Base-by-base conservation (phyloP, 2,888 invertebrate genomes). In the Ectropis crepuscularia region DNA sequence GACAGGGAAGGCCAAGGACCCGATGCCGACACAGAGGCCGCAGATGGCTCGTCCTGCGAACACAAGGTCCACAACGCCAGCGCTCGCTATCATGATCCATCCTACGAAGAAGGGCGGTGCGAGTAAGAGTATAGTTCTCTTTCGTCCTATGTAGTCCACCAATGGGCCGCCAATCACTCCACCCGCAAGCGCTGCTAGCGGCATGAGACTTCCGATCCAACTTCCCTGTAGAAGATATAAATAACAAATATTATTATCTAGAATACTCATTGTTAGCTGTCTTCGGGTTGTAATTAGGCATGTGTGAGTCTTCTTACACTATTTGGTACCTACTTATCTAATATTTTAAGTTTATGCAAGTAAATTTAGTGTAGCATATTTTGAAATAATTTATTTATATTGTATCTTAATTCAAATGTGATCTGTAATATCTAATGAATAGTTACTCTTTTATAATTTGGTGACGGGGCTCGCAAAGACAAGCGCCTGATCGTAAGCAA, bases 201-300 rank as follows among this genome's bases (percentile, higher is more conserved):
- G 98, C 96, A 98, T 96, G 36, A 98, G 87, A 72, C 98, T 96
- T 57, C 97, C 97, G 59, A 98, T 95, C 98, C 98, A 98, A 61
- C 97, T 96, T 53, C 94, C 95, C 97, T 98, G 93, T 57, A 6
- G 41, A 55, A 28, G 16, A 28, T n/a, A n/a, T n/a, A n/a, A 51
- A 41, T 12, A 39, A 8, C 0, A 39, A 50, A 50, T 37, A n/a
- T 37, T 5, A 38, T 11, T 7, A 7, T 37, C 37, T 28, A 28
- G 16, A 28, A 28, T 28, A 28, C 16, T 28, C 4, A 28, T 28
- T 28, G 16, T 28, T 28, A 28, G 16, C 16, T 28, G 16, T 28
- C 16, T 28, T 28, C 16, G 1, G 4, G 16, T 28, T 28, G 16
- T 28, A 28, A 28, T 28, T 28, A 2, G 16, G 16, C 16, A 28